These are phyloP conservation scores for Hoplostethus atlanticus DNA, from an alignment of 2,797 vertebrate species.

Conservation along the genomic window DNA sequence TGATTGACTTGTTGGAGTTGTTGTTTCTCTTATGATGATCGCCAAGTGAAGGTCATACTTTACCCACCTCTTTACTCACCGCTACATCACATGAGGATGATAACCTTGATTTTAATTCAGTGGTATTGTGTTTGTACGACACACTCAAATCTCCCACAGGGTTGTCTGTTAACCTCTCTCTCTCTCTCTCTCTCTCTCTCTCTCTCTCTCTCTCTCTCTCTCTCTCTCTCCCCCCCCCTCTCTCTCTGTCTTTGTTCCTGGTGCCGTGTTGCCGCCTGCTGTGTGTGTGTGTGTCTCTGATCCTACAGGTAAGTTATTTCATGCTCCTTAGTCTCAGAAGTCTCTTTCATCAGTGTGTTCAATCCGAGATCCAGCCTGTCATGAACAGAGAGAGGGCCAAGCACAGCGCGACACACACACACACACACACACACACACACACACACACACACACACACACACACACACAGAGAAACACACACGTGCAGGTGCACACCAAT, in stretches of 20 bases:
- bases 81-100: neutral
- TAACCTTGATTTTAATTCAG: conserved; percentile 24
- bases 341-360: conserved; percentile 48
- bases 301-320: conserved; percentile 71
- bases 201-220: neutral
- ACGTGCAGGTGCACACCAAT: no score
- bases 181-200: neutral
- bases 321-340: conserved; percentile 53
- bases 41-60: neutral
- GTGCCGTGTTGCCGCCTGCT: conserved; percentile 28
- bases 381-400: conserved; percentile 17
- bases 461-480: conserved; percentile 8
- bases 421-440: conserved; percentile 1
- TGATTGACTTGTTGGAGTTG: neutral
- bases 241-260: conserved; percentile 34
- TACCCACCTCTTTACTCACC: conserved; percentile 16
- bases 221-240: conserved; percentile 10
- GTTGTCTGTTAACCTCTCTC: conserved; percentile 23
- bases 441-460: conserved; percentile 2
- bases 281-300: conserved; percentile 34
- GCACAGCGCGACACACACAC: neutral
- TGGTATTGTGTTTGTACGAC: conserved; percentile 26
- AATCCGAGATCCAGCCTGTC: conserved; percentile 31
- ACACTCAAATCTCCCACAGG: conserved; percentile 9
- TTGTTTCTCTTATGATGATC: no score